A percentile compares a stretch with the other conserved stretches of the same genome.
phyloP scores from a whole-genome alignment of 2,888 invertebrate species.

The Andrena flavipes region DNA sequence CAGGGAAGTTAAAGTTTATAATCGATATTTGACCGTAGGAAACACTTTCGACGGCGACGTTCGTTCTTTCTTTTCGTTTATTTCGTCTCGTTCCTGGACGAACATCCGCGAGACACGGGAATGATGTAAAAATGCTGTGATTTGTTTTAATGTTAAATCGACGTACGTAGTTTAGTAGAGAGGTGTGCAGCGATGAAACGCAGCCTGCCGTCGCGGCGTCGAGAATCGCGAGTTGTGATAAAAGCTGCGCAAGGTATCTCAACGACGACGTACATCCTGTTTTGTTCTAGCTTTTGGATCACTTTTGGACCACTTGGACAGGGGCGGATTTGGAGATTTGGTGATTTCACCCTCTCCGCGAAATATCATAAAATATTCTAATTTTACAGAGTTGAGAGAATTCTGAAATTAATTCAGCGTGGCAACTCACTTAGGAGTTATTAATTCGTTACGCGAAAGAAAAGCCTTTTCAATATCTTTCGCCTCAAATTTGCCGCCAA shows the following conservation, averaged over 20 bases:
- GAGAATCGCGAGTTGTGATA: conserved; percentile 55
- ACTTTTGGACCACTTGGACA: too few species aligned
- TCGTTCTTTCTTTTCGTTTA: conserved; percentile 22
- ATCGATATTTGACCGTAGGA: conserved; percentile 40
- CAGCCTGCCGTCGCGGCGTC: conserved; percentile 39
- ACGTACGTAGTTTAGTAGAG: conserved; percentile 39
- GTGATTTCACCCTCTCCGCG: too few species aligned
- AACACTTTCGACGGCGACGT: conserved; percentile 24
- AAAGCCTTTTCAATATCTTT: too few species aligned
- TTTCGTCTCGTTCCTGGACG: conserved; percentile 11
- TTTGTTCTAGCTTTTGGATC: conserved; percentile 29
- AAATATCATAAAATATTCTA: too few species aligned
- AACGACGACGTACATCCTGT: conserved; percentile 24
- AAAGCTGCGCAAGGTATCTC: conserved; percentile 22
- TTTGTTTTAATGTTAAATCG: conserved; percentile 54
- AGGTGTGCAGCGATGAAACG: conserved; percentile 13
- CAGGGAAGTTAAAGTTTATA: conserved; percentile 22
- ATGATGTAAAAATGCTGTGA: conserved; percentile 60
- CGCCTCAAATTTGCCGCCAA: too few species aligned
- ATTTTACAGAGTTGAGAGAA: too few species aligned
- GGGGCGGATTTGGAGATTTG: too few species aligned
- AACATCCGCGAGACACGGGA: conserved; percentile 24
- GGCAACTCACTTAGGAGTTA: too few species aligned
- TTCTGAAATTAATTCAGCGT: too few species aligned
- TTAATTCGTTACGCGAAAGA: too few species aligned